These are phyloP conservation scores for Kuschelorhynchus macadamiae DNA, from an alignment of 2,888 invertebrate species.

Conservation along the genomic window DNA sequence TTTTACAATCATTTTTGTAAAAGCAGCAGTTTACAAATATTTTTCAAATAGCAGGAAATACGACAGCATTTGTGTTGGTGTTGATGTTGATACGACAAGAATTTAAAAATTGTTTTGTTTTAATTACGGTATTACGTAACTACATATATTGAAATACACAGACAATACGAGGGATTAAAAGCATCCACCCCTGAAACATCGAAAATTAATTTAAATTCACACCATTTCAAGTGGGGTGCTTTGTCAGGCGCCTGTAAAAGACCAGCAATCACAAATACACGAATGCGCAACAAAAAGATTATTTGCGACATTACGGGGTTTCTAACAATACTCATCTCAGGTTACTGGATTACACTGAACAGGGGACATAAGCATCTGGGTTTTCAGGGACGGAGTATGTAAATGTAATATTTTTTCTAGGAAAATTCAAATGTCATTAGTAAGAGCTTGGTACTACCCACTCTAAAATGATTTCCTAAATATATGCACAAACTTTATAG, in stretches of 20 bases:
- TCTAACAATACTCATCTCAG: slow-evolving; percentile 62
- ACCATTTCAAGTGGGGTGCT: slow-evolving; percentile 22
- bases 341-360: slow-evolving; percentile 64
- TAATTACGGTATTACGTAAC: no score
- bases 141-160: no score
- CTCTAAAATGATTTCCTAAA: no score
- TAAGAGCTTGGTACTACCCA: no score
- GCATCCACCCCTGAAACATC: not conserved
- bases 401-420: no score
- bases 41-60: slow-evolving; percentile 11
- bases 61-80: no score
- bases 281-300: slow-evolving; percentile 58
- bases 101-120: no score
- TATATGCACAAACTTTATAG: no score
- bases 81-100: no score
- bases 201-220: slow-evolving; percentile 30
- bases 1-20: slow-evolving; percentile 13
- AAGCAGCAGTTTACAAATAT: slow-evolving; percentile 12
- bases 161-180: not conserved
- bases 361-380: slow-evolving; percentile 51
- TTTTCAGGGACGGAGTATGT: slow-evolving; percentile 46
- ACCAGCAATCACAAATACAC: slow-evolving; percentile 58
- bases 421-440: no score
- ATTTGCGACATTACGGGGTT: slow-evolving; percentile 66
- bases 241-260: slow-evolving; percentile 55